These are phyloP conservation scores for Nemapogon koenigi DNA, from an alignment of 2,888 invertebrate genomes.

Conservation along the genomic window DNA sequence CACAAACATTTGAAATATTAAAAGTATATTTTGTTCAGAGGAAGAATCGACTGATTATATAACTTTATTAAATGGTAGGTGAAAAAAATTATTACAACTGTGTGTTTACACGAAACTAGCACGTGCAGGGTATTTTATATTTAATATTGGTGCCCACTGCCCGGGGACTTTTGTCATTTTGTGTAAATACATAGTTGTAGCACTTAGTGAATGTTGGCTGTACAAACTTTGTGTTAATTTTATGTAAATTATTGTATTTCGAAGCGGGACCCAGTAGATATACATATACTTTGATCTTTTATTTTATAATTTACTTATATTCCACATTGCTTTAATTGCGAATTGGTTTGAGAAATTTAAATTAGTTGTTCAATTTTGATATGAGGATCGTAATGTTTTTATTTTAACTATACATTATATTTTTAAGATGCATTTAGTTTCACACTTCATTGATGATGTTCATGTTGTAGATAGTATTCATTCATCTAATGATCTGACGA, in stretches of 20 bases:
- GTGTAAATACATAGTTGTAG: conserved; percentile 31
- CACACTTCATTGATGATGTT: too few species aligned
- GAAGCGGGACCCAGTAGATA: conserved; percentile 55
- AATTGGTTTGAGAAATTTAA: too few species aligned
- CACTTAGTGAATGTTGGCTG: conserved; percentile 57
- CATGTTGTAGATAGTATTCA: too few species aligned
- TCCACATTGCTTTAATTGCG: not conserved
- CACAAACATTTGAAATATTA: not conserved
- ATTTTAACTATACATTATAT: too few species aligned
- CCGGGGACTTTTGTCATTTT: conserved; percentile 18
- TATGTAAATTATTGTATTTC: conserved; percentile 36
- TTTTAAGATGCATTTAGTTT: too few species aligned
- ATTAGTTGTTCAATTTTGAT: too few species aligned
- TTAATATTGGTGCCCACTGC: conserved; percentile 24
- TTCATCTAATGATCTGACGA: too few species aligned
- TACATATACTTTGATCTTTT: conserved; percentile 43
- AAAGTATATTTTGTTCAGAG: not conserved
- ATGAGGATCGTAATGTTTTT: too few species aligned
- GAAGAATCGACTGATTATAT: conserved; percentile 34
- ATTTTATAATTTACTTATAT: conserved; percentile 18
- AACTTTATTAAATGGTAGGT: conserved; percentile 25
- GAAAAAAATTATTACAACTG: conserved; percentile 25
- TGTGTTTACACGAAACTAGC: conserved; percentile 29
- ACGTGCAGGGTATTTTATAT: conserved; percentile 31
- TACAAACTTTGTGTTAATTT: conserved; percentile 37